Base-by-base conservation (phyloP, 1,140 invertebrate species). In the Chrysopa pallens region DNA sequence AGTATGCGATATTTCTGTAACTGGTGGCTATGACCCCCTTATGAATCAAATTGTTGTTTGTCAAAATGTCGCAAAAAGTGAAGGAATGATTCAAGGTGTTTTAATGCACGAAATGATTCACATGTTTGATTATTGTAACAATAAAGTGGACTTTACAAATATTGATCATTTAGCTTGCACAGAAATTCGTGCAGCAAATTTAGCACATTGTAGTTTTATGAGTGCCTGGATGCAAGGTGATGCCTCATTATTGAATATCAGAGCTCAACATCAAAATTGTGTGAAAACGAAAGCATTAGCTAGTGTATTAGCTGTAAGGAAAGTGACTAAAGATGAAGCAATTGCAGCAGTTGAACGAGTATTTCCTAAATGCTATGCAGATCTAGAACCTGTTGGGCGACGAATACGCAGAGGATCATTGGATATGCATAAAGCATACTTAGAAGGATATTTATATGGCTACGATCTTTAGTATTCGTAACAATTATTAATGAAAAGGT, bases 41-140 rank as follows among this genome's bases (percentile, higher is more conserved):
- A 56, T 79, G 29, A 92, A 92, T 69, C 88, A 93, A 78, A 76
- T 95, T 46, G 80, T 97, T 6, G 68, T 96, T 8, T 97, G 91
- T 54, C 84, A 94, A 58, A 96, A 97, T 68, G 73, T 74, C 39
- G 74, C 75, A 11, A 67, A 52, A 38, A 68, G 61, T 33, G 60
- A 74, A 58, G 70, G 71, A 6, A 67, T 74, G 51, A 73, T 90
- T 1, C 78, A 84, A 59, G 77, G 77, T 45, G 79, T 90, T 6
- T 55, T 97, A 4, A 73, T 78, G 1, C 93, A 97, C 61, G 93
- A 97, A 64, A 74, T 97, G 69, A 80, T 95, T 36, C 93, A 97
- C 60, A 94, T 95, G 85, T 96, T 93, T 61, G 93, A 97, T 60
- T 85, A 79, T 53, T 97, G 92, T 61, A 72, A 76, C 36, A 83